Evolutionary conservation across 1,140 invertebrate species (phyloP).

Genomic region (Drosophila mojavensis): DNA sequence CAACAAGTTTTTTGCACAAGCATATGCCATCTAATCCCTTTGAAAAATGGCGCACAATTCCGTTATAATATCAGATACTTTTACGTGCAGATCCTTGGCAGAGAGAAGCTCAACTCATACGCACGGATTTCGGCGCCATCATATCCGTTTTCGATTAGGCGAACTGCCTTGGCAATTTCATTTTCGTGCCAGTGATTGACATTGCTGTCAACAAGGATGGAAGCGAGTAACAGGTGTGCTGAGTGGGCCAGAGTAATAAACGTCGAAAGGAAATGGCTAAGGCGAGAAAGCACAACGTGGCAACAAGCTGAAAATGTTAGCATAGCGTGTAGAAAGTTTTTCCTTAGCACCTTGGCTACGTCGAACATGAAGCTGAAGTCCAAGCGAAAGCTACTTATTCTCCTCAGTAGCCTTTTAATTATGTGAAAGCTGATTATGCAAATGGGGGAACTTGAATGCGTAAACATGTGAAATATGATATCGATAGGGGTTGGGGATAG

Average conservation of each 20-base stretch:
- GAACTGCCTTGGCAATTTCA: constrained; percentile 51
- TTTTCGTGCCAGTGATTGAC: constrained; percentile 69
- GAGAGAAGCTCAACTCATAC: constrained; percentile 5
- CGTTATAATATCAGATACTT: not conserved
- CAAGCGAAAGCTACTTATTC: constrained; percentile 3
- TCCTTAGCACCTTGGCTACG: constrained; percentile 24
- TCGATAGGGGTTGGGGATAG: constrained; percentile 36
- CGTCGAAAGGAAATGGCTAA: constrained; percentile 24
- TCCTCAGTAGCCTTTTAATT: constrained; percentile 72
- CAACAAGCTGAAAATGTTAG: constrained; percentile 55
- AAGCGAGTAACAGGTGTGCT: constrained; percentile 61
- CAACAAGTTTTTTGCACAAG: not conserved
- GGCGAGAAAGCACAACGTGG: not conserved
- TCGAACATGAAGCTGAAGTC: constrained; percentile 1
- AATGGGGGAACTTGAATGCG: constrained; percentile 46
- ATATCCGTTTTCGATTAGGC: constrained; percentile 67
- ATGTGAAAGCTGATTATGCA: constrained; percentile 75
- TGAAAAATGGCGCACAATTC: not conserved
- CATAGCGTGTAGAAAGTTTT: constrained; percentile 35
- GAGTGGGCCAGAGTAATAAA: constrained; percentile 32
- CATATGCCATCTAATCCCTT: constrained; percentile 4
- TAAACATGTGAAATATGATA: constrained; percentile 57
- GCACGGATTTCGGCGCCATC: constrained; percentile 40
- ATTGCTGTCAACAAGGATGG: constrained; percentile 28
- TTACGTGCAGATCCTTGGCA: constrained; percentile 4